Conservation (phyloP, 2,888 invertebrate species). For the Dascillus cervinus region DNA sequence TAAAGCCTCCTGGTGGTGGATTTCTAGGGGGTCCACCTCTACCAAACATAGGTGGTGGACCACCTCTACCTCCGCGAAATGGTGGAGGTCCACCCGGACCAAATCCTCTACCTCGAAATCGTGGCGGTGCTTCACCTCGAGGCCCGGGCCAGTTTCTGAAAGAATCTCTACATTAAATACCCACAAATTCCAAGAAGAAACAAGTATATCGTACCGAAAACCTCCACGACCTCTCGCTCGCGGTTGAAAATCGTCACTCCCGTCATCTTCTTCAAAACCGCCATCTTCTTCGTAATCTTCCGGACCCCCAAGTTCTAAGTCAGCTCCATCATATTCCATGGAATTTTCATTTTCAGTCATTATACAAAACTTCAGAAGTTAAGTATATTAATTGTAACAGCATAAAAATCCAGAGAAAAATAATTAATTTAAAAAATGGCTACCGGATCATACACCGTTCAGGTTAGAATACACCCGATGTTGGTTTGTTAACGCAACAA, state of each 20-base stretch:
- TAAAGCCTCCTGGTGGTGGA: slow-evolving; percentile 43
- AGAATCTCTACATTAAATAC: not conserved
- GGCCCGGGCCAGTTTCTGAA: slow-evolving; percentile 31
- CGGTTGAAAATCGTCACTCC: slow-evolving; percentile 43
- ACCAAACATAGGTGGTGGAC: slow-evolving; percentile 46
- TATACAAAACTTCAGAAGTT: too few relatives aligned
- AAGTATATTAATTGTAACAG: too few relatives aligned
- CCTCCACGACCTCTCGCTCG: slow-evolving; percentile 43
- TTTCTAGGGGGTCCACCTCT: slow-evolving; percentile 43
- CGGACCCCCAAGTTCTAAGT: slow-evolving; percentile 17
- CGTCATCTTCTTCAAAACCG: slow-evolving; percentile 34
- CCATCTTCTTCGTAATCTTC: slow-evolving; percentile 35
- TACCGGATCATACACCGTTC: too few relatives aligned
- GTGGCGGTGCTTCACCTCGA: slow-evolving; percentile 49
- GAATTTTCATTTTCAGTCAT: slow-evolving; percentile 21
- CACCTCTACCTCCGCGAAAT: slow-evolving; percentile 37
- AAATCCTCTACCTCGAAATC: slow-evolving; percentile 61
- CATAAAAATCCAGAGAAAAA: too few relatives aligned
- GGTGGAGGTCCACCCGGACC: slow-evolving; percentile 46
- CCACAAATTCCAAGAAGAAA: slow-evolving; percentile 1
- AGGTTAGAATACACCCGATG: too few relatives aligned
- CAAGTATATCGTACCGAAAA: slow-evolving; percentile 40
- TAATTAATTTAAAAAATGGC: too few relatives aligned
- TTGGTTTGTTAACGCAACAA: too few relatives aligned
- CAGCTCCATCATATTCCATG: slow-evolving; percentile 22